Conservation (phyloP, 2,797 vertebrate genomes). For the Hyperoplus lanceolatus region DNA sequence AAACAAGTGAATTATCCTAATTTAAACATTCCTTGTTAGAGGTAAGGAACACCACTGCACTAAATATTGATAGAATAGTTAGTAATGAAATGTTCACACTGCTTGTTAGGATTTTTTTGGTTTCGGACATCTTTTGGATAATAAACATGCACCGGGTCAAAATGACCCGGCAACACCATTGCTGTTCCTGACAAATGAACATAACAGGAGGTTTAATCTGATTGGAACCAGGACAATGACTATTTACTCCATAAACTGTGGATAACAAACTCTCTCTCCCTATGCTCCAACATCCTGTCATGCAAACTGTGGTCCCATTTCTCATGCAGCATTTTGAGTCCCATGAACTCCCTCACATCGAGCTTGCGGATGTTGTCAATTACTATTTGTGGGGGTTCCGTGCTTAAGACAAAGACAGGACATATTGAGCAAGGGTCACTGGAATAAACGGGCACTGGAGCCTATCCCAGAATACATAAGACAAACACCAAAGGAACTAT, state of each 20-base stretch:
- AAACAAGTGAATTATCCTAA: too few species aligned
- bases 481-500: not conserved
- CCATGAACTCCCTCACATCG: conserved; percentile 18
- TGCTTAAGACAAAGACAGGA: conserved; percentile 34
- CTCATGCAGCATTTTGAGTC: conserved; percentile 6
- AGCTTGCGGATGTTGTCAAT: conserved; percentile 49
- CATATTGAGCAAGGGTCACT: conserved; percentile 39
- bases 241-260: not conserved
- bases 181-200: too few species aligned
- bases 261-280: not conserved
- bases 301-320: not conserved
- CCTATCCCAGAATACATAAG: conserved; percentile 25
- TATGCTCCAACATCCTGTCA: not conserved
- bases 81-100: too few species aligned
- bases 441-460: conserved; percentile 34
- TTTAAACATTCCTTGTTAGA: too few species aligned
- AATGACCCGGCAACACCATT: too few species aligned
- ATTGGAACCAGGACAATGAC: not conserved
- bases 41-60: too few species aligned
- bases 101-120: too few species aligned
- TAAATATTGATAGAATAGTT: too few species aligned
- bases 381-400: conserved; percentile 39
- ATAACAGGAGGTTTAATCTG: not conserved
- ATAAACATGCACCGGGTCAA: too few species aligned
- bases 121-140: too few species aligned